A percentile compares a stretch with the other conserved stretches of the same genome.
Evolutionary conservation across 2,797 vertebrate species (phyloP).

Genomic region (Hapalemur alaotrensis): DNA sequence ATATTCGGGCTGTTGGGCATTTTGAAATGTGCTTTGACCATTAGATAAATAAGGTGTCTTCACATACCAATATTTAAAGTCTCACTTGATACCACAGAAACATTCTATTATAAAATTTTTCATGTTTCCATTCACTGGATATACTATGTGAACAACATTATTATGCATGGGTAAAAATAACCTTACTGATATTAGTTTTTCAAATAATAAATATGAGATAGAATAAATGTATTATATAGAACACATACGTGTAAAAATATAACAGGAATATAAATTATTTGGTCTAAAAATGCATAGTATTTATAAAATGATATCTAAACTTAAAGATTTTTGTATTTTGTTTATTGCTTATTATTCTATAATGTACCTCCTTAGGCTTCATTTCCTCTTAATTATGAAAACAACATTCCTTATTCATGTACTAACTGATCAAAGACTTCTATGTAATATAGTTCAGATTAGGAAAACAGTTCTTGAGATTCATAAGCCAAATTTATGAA

Average conservation of each 20-base stretch:
- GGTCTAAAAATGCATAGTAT: background rate
- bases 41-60: background rate
- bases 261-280: background rate
- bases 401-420: constrained; percentile 80
- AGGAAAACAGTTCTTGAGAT: constrained; percentile 60
- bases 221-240: background rate
- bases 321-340: constrained; percentile 76
- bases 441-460: constrained; percentile 68
- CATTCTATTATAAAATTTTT: background rate
- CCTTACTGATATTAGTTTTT: background rate
- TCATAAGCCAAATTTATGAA: constrained; percentile 67
- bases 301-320: constrained; percentile 56
- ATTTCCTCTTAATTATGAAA: constrained; percentile 80
- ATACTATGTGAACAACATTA: background rate
- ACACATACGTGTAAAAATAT: background rate
- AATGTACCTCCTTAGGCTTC: constrained; percentile 72
- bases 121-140: background rate
- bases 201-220: background rate
- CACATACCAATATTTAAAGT: background rate
- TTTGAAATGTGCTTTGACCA: background rate
- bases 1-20: background rate
- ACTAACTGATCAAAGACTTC: constrained; percentile 80
- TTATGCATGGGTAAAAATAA: background rate
- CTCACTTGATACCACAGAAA: background rate
- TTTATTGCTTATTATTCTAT: constrained; percentile 72